Evolutionary conservation across 2,113 vertebrate species (phyloP), one percentile per base, ranked within the genome.

Genomic region (Bothrops jararaca): DNA sequence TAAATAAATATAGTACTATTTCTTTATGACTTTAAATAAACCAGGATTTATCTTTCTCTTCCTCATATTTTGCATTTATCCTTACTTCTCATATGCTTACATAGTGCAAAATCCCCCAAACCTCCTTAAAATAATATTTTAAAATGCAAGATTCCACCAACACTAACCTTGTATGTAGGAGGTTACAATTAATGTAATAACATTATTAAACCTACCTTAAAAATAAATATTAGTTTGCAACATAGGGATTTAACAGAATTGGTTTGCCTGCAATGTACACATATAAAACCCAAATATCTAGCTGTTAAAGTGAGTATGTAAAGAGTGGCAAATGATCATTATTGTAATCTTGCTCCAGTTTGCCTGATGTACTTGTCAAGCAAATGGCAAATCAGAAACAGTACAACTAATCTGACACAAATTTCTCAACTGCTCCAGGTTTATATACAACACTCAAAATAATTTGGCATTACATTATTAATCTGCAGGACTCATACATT

Each of bases 371-470:
- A 23, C 20, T 90, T 64, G 88, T 93, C 93, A 95, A 95, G 93
- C 92, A 94, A 96, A 96, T 53, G 94, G 29, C 64, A 95, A 95
- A 92, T 93, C 86, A 95, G 95, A 96, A 94, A 93, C 91, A 94
- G 88, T 93, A 93, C n/a, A 42, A 0, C 0, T 64, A 94, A 95
- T 94, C 89, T 74, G 94, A 56, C 15, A 92, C 13, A 57, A 92
- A 91, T 95, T 95, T 93, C n/a, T n/a, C 3, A 0, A 92, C 39
- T 95, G 57, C 90, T 90, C 34, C 90, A 89, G 90, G 86, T 91
- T 64, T 53, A 85, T 94, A 88, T 90, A 92, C 54, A 92, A 5
- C 92, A 92, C 90, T n/a, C 92, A 50, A 52, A 93, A 92, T 93
- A 89, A 95, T 95, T 29, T 48, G n/a, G 91, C 93, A 56, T 94